These are phyloP conservation scores for Neosilurus mollespiculum DNA, from an alignment of 2,797 vertebrate species.

Conservation along the genomic window DNA sequence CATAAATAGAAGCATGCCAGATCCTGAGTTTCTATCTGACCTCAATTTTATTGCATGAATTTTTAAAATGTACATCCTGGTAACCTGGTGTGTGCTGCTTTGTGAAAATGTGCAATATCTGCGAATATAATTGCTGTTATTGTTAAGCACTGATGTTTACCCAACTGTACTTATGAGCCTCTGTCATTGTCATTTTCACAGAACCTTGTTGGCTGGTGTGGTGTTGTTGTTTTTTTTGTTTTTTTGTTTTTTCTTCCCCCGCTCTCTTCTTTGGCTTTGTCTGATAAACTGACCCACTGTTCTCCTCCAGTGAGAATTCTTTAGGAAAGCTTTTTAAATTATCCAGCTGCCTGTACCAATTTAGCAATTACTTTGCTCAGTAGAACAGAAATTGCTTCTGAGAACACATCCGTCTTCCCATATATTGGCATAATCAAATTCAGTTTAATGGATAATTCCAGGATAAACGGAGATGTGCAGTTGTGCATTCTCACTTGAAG, in stretches of 20 bases:
- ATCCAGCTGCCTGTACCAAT: constrained; percentile 30
- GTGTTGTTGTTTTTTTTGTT: not conserved
- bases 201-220: not conserved
- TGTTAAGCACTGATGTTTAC: not conserved
- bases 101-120: not conserved
- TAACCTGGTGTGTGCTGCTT: not conserved
- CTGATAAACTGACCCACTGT: constrained; percentile 45
- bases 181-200: constrained; percentile 6
- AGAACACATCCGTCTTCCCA: constrained; percentile 13
- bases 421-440: constrained; percentile 25
- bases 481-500: not conserved
- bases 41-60: not conserved
- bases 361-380: constrained; percentile 38
- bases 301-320: constrained; percentile 44
- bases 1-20: not conserved
- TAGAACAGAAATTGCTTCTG: constrained; percentile 18
- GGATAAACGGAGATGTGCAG: not conserved
- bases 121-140: not conserved
- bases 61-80: not conserved
- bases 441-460: not conserved
- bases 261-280: not conserved
- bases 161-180: not conserved
- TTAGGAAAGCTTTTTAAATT: constrained; percentile 45
- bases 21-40: not conserved
- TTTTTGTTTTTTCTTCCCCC: not conserved